Base-by-base conservation (phyloP, 2,797 vertebrate species). In the Phataginus tricuspis region DNA sequence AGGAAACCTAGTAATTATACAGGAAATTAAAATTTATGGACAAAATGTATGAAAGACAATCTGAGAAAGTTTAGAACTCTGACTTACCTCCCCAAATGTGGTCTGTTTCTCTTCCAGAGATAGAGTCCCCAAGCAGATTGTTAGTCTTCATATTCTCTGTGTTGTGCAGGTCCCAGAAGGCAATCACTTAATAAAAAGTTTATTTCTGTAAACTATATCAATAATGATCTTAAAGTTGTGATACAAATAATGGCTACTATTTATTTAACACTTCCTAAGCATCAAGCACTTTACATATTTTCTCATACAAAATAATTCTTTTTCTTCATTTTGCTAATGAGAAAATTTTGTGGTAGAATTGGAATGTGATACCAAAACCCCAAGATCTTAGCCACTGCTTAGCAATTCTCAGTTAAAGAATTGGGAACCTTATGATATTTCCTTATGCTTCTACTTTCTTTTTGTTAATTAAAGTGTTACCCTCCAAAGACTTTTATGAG, bases 81-180 rank as follows among this genome's bases (percentile, higher is more conserved):
- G 15, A 61, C 25, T 86, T 75, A 18, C n/a, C 64, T 42, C 59
- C 69, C 31, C 29, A 53, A 8, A 29, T 71, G 23, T 72, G 42
- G 39, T 55, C 87, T 82, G 51, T 89, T 92, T 88, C 59, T 89
- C 39, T 88, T 90, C 86, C 55, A 57, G 78, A 94, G 96, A 93
- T 3, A 25, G 75, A 88, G 11, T 96, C 95, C 90, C 93, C 27
- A 77, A 42, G 71, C 53, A 96, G 72, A 86, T 95, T 80, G 87
- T 97, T 97, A 94, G 84, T 68, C 92, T 90, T 87, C 6, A 39
- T 39, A 39, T 39, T 92, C 78, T 98, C 23, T 42, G 5, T 69
- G 57, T 55, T 69, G 42, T 37, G 15, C 27, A 53, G 42, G 57
- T 96, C 96, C 88, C 94, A 79, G 61, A 92, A 86, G 96, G 66